Base-by-base conservation (phyloP, 2,113 vertebrate genomes). In the Mormyrus lacerda region DNA sequence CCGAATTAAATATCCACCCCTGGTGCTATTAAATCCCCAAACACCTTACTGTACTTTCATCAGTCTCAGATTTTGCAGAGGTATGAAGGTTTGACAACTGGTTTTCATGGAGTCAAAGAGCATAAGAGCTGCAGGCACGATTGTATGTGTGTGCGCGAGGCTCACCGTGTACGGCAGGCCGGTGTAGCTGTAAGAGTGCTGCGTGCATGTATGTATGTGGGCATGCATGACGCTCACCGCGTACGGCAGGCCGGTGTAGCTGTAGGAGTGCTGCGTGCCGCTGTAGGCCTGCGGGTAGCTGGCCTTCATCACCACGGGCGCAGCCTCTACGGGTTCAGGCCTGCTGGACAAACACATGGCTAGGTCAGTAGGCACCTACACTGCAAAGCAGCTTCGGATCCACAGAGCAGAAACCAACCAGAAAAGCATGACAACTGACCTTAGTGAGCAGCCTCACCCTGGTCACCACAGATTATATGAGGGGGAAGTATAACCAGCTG, bases 251-350 rank as follows among this genome's bases (percentile, higher is more conserved):
- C 98, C 98, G 95, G 98, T 98, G 92, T 99, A 99, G 95, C 97
- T 99, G 97, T 99, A 98, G 93, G 97, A 97, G 95, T 99, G 97
- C 95, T 97, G 97, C 15, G 98, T 98, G 94, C 96, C 96, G 96
- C 97, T 99, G 95, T 98, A 99, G 95, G 99, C 96, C 94, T 99
- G 98, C 42, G 98, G 98, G 94, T 98, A 99, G 97, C 97, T 98
- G 94, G 98, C 98, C 95, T 99, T 99, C 95, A 99, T 97, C 95
- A 99, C 98, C 95, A 99, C 98, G 93, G 98, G 98, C 95, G 98
- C 99, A 95, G 98, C 98, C 98, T 99, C 98, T 97, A 99, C 98
- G 90, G 98, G 99, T 97, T 99, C 98, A 95, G 98, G 98, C 97
- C 98, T 99, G 95, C 91, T 94, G 93, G 88, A 91, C 90, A 92